Base-by-base conservation (phyloP, 92 coral and sea anemone genomes). In the Bergia puertoricense region DNA sequence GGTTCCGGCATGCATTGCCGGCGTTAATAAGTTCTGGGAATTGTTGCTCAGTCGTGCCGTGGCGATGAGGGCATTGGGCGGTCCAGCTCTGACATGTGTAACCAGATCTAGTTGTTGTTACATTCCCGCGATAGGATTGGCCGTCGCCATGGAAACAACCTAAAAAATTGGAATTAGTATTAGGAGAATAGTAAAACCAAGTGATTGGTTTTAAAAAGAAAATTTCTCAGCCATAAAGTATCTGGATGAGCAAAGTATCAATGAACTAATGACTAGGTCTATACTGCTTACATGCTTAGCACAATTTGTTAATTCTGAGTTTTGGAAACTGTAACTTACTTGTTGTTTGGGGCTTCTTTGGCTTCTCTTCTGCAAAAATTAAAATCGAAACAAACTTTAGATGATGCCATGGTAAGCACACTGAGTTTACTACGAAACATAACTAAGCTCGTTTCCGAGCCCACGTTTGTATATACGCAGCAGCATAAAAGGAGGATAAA, bases 1-100 rank as follows among this genome's bases (percentile, higher is more conserved):
- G 96, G 86, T 93, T 93, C 89, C 96, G 92, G 90, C 96, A 93
- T 87, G 92, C 92, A 92, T 92, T 92, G 93, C 91, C 91, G 10
- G 92, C 89, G 43, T 91, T 86, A 16, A 23, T 20, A 10, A 94
- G 91, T 83, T 92, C 96, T 36, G 89, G 85, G 65, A 85, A 94
- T 23, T 85, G 86, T 22, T 91, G 88, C 16, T 90, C 81, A 8
- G 86, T 84, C 30, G 87, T 88, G 84, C 78, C 59, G 83, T 94
- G 96, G 51, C 94, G 93, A 45, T 94, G 96, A 66, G 96, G 96
- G 79, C 96, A 94, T 84, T 92, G 94, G 79, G 89, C 85, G 39
- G 89, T 50, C 96, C 96, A 94, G 74, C 89, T 81, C 87, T 94
- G 96, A 79, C 96, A 94, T 77, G 89, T 81, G 90, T 81, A 81